Evolutionary conservation across 2,113 vertebrate genomes (phyloP).

Genomic region (Sorex fumeus): DNA sequence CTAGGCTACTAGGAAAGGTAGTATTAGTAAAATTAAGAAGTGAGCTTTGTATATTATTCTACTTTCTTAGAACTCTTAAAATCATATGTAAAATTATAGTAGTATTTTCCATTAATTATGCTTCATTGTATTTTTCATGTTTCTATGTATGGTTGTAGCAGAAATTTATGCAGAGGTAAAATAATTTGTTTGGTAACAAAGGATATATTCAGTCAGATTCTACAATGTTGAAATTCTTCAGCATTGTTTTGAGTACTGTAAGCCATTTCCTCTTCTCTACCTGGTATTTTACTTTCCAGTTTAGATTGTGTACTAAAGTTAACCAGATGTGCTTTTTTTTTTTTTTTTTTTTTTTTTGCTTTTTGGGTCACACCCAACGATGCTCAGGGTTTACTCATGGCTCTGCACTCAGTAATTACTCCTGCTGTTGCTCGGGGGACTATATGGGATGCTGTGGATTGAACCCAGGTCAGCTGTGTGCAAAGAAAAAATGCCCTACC

Average conservation of each 20-base stretch:
- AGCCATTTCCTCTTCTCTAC: not conserved
- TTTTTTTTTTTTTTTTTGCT: no score
- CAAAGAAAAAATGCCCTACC: not conserved
- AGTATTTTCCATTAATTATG: not conserved
- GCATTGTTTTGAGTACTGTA: not conserved
- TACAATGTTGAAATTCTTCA: not conserved
- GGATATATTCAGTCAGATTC: not conserved
- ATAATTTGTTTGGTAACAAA: not conserved
- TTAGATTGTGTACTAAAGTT: no score
- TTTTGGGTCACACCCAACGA: no score
- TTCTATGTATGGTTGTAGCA: not conserved
- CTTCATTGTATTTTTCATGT: constrained; percentile 35
- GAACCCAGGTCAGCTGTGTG: no score
- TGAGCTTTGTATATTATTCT: not conserved
- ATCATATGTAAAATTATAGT: constrained; percentile 51
- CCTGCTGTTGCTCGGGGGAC: no score
- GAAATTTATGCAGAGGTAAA: not conserved
- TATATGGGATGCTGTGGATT: no score
- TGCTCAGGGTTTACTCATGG: no score
- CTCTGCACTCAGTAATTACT: no score
- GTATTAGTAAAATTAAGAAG: constrained; percentile 13
- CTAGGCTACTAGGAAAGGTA: not conserved
- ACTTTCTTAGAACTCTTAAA: not conserved
- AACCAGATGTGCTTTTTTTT: no score
- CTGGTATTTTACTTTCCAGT: no score